Evolutionary conservation across 2,113 vertebrate genomes (phyloP), one percentile per base, ranked within the genome.

Genomic region (Girardinichthys multiradiatus): DNA sequence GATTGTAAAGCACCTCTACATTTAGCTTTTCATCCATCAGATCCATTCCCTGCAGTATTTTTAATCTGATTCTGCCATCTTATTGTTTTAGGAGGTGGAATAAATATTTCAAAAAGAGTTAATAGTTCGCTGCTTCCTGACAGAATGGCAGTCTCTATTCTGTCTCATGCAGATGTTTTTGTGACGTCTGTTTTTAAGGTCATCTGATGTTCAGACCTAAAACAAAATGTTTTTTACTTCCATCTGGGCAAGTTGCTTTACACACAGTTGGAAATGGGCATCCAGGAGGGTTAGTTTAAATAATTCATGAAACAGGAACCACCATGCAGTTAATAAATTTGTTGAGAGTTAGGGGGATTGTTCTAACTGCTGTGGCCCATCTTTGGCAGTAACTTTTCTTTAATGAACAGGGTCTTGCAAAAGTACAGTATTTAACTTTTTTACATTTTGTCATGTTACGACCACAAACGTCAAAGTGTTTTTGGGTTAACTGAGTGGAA

Each of bases 251-350:
- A 19, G 67, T 64, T 31, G 66, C 35, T 74, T 24, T 62, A 33
- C 28, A n/a, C 57, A 66, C 77, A 54, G 4, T 4, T 51, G 39
- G 45, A 29, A 71, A 39, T 59, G 33, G 45, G 30, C 58, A 19
- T 63, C 19, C 63, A 24, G 58, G 67, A 31, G 12, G 24, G 29
- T 12, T 54, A 24, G 27, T 29, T 21, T 66, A 19, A 35, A 58
- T n/a, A 51, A 63, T 74, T 15, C 21, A 68, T 30, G 37, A 29
- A 9, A 37, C 4, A 57, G 27, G 26, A 26, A 48, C 54, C 29
- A 26, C 37, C 57, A 3, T 62, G 33, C 54, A 29, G 15, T 26
- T 76, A 64, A 72, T 72, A 37, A 60, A 57, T 29, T 54, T 61
- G 15, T 61, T 6, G 14, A 8, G 27, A 1, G 8, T 62, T 45